phyloP scores from a whole-genome alignment of 2,113 vertebrate genomes.

The Sorex araneus region DNA sequence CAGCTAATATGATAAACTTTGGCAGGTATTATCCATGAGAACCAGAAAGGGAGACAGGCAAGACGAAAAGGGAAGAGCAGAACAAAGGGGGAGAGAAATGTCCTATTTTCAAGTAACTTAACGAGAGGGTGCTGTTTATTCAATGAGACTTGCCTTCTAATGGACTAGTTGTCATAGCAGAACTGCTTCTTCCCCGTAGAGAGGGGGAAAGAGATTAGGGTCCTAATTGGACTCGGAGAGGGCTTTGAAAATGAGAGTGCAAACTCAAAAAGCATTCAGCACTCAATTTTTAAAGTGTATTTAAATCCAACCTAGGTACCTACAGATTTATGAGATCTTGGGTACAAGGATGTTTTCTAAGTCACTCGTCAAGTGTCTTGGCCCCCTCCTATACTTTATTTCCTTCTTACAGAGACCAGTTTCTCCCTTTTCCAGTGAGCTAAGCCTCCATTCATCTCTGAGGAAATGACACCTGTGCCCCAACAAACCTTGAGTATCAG shows the following conservation, averaged over 20 bases:
- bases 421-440: conserved; percentile 27
- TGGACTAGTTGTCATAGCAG: conserved; percentile 13
- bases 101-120: conserved; percentile 32
- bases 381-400: background rate
- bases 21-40: background rate
- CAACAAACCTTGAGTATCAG: background rate
- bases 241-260: conserved; percentile 56
- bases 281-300: conserved; percentile 46
- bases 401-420: conserved; percentile 35
- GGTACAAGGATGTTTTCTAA: background rate
- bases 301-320: conserved; percentile 4
- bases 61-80: background rate
- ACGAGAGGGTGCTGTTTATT: background rate
- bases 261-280: background rate
- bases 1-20: background rate
- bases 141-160: conserved; percentile 50
- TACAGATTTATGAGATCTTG: conserved; percentile 28
- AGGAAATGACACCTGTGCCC: conserved; percentile 58
- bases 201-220: background rate
- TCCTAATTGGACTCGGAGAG: background rate
- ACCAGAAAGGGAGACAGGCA: background rate
- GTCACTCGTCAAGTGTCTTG: conserved; percentile 5
- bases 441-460: conserved; percentile 51
- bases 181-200: conserved; percentile 58
- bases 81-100: background rate